Conservation (phyloP, 2,888 invertebrate species). For the Synanthedon myopaeformis region DNA sequence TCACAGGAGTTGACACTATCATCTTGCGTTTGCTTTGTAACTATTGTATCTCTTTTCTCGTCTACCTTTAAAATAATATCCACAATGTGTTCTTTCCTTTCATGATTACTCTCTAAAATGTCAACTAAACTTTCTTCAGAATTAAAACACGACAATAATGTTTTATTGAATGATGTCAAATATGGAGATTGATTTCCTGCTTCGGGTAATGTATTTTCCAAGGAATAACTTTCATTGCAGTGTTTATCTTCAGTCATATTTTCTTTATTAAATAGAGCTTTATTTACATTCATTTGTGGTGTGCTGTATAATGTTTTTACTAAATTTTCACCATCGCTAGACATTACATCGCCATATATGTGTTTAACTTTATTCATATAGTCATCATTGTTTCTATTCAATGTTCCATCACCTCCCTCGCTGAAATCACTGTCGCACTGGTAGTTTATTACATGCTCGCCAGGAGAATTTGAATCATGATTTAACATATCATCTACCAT, state of each 20-base stretch:
- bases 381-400: constrained; percentile 18
- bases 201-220: neutral
- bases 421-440: constrained; percentile 14
- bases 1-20: constrained; percentile 31
- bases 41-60: neutral
- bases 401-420: constrained; percentile 17
- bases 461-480: constrained; percentile 30
- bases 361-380: constrained; percentile 36
- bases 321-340: constrained; percentile 35
- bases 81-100: neutral
- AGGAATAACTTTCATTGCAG: constrained; percentile 12
- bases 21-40: constrained; percentile 15
- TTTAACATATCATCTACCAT: constrained; percentile 45
- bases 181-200: neutral
- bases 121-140: neutral
- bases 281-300: constrained; percentile 50
- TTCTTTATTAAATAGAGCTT: constrained; percentile 25
- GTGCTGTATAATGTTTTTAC: constrained; percentile 47
- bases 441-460: constrained; percentile 11
- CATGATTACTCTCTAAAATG: too few species aligned
- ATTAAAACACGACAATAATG: neutral
- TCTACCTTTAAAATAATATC: neutral
- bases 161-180: neutral
- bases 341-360: constrained; percentile 43
- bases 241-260: neutral